Percentiles rank a stretch among this genome's conserved stretches.
Evolutionary conservation across 1,140 invertebrate genomes (phyloP).

Genomic region (Drosophila nigrodunni): DNA sequence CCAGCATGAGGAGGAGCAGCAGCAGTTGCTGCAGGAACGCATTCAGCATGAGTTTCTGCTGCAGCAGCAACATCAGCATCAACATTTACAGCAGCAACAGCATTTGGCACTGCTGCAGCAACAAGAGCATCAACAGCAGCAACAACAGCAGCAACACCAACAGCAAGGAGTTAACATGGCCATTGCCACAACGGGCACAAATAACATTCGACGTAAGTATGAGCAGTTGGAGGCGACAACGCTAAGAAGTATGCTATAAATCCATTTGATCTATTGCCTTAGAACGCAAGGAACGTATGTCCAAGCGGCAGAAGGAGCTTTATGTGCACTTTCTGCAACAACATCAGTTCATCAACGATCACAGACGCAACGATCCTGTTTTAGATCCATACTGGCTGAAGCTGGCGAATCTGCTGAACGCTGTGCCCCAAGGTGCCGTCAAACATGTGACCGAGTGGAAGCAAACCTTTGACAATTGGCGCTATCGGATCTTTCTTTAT

Average conservation of each 20-base stretch:
- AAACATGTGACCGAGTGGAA: constrained; percentile 83
- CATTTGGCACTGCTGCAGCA: constrained; percentile 69
- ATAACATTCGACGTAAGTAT: constrained; percentile 69
- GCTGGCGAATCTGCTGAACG: constrained; percentile 74
- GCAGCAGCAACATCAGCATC: constrained; percentile 75
- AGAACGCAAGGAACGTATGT: constrained; percentile 83
- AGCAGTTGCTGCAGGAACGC: constrained; percentile 70
- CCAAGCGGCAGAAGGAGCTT: constrained; percentile 78
- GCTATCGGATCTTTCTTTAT: constrained; percentile 79
- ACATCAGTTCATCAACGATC: constrained; percentile 78
- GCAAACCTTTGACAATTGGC: constrained; percentile 82
- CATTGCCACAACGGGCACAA: constrained; percentile 57
- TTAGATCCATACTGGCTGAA: constrained; percentile 79
- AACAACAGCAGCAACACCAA: constrained; percentile 63
- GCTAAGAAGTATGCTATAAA: constrained; percentile 17
- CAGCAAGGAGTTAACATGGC: constrained; percentile 65
- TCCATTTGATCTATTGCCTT: background rate
- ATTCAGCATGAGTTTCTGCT: constrained; percentile 74
- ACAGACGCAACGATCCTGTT: constrained; percentile 75
- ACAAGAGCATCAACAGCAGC: constrained; percentile 52
- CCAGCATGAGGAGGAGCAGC: constrained; percentile 59
- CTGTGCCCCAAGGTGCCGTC: constrained; percentile 77
- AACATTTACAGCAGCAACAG: constrained; percentile 74
- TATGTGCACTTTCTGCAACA: constrained; percentile 81
- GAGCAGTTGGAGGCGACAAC: background rate